phyloP scores from a whole-genome alignment of 2,113 vertebrate genomes.

The Antechinus flavipes region DNA sequence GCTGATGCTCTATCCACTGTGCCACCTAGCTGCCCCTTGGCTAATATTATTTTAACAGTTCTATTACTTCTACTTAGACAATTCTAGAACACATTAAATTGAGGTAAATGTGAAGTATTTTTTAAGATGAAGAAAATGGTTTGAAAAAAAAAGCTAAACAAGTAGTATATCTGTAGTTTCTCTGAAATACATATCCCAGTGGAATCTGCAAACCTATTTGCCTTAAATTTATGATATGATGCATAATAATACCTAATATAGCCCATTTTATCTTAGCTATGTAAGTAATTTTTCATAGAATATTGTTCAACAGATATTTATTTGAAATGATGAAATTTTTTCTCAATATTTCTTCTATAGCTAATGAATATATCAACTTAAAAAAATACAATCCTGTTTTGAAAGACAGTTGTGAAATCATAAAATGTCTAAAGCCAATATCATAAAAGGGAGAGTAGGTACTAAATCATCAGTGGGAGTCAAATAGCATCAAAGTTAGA shows the following conservation, averaged over 20 bases:
- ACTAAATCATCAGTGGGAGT: neutral
- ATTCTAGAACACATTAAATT: neutral
- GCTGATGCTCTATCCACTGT: no score
- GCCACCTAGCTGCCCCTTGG: no score
- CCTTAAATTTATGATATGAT: neutral
- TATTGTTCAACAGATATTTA: neutral
- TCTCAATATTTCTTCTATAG: neutral
- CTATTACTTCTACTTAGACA: neutral
- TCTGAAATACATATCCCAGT: accelerated
- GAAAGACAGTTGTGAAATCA: accelerated
- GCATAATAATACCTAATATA: neutral
- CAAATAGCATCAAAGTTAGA: neutral
- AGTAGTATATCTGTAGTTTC: accelerated
- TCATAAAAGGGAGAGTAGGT: neutral
- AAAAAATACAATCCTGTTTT: neutral
- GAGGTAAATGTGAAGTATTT: neutral
- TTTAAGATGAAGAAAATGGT: neutral
- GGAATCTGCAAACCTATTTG: neutral
- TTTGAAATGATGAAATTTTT: neutral
- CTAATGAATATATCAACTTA: neutral
- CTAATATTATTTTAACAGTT: neutral
- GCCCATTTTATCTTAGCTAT: neutral
- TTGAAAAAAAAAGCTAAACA: neutral
- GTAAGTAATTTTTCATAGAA: accelerated
- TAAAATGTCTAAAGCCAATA: accelerated